Evolutionary conservation across 2,888 invertebrate genomes (phyloP), one percentile per base, ranked within the genome.

Genomic region (Julus scandinavius): DNA sequence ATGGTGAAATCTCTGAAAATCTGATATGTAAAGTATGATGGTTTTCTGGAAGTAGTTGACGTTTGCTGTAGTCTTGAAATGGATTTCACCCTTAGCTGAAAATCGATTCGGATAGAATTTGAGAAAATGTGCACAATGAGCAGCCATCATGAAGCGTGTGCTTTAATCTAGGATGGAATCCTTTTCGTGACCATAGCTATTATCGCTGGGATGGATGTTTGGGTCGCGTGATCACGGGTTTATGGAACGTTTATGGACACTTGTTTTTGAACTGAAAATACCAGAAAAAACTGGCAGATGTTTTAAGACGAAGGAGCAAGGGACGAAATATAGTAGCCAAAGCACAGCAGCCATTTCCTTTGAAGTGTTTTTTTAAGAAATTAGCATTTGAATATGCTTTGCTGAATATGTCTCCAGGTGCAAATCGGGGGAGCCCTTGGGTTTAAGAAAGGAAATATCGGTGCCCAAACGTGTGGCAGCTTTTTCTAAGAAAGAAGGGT

Each of bases 221-320:
- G 29, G 7, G 7, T 72, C 2, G 7, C 5, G 0, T 5, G 45
- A 45, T 45, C 45, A 45, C 45, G 45, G 0, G 45, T 45, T 45
- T 45, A 45, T 45, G 6, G 4, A 45, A 5, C 41, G 2, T 45
- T 45, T 45, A 45, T 45, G 45, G 9, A 72, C 63, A n/a, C 50
- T 50, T 50, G 50, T 63, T 54, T 54, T 45, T 54, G 54, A 3
- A 54, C 6, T 63, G 3, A n/a, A 7, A 72, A 72, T 29, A 29
- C 29, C 72, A 72, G 72, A 29, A 72, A 72, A n/a, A 72, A 72
- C 20, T 11, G 72, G 29, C 29, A 72, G 72, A 72, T 72, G 72
- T 29, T 72, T 49, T 29, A 7, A 11, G n/a, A 29, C 54, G 7
- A 20, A 20, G 1, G 11, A 29, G 72, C 20, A n/a, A 29, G 29